Evolutionary conservation across 2,797 vertebrate species (phyloP).

Genomic region (Acridotheres tristis): DNA sequence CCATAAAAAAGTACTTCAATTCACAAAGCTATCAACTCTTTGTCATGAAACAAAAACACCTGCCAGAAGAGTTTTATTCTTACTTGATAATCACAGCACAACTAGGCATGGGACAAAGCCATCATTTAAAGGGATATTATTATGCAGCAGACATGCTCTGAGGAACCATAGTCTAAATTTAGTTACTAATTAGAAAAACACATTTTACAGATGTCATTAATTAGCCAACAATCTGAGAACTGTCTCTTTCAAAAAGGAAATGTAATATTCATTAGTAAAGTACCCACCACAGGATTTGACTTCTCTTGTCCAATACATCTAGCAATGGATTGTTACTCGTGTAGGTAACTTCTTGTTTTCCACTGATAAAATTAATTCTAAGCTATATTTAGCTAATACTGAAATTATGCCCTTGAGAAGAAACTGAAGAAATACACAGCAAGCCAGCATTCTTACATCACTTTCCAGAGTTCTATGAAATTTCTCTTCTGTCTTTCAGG

Average conservation of each 20-base stretch:
- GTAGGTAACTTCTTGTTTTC: background rate
- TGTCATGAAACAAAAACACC: constrained; percentile 64
- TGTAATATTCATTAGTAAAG: background rate
- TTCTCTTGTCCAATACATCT: background rate
- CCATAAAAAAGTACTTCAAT: constrained; percentile 45
- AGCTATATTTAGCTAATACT: background rate
- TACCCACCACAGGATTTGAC: background rate
- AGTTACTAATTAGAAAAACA: constrained; percentile 59
- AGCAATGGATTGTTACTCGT: background rate
- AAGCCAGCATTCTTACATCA: background rate
- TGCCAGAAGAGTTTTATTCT: constrained; percentile 59
- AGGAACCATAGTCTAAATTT: constrained; percentile 7
- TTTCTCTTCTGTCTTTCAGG: background rate
- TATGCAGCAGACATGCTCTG: constrained; percentile 21
- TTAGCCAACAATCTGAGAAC: constrained; percentile 23
- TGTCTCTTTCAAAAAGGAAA: background rate
- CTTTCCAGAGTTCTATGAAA: background rate
- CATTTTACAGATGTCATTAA: constrained; percentile 31
- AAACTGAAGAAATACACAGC: background rate
- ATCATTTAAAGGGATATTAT: constrained; percentile 58
- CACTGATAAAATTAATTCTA: background rate
- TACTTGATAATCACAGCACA: constrained; percentile 52
- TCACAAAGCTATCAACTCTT: constrained; percentile 51
- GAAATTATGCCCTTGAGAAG: background rate
- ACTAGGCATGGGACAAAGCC: constrained; percentile 30